A percentile compares a stretch with the other conserved stretches of the same genome.
These are phyloP conservation scores for Apteryx mantelli DNA, from an alignment of 2,113 vertebrate species.

Conservation along the genomic window DNA sequence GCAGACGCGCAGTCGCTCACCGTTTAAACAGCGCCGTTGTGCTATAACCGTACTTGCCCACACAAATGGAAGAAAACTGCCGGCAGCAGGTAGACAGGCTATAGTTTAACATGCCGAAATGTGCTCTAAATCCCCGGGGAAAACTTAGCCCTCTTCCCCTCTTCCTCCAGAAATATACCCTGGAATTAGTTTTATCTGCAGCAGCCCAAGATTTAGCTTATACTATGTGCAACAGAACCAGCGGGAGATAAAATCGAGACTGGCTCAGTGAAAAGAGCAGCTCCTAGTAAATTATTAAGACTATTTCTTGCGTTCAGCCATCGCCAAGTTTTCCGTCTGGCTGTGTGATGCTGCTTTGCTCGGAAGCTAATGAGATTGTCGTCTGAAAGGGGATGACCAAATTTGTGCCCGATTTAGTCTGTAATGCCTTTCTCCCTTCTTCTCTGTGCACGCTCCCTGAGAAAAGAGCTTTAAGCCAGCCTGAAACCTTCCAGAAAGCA, in stretches of 20 bases:
- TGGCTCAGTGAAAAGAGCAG: neutral
- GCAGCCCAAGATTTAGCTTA: neutral
- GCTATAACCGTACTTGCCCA: fast-evolving
- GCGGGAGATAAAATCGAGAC: fast-evolving
- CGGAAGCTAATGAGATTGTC: neutral
- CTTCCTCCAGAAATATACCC: neutral
- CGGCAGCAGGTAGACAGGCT: neutral
- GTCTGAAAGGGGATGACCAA: too few species aligned
- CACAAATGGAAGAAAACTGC: neutral
- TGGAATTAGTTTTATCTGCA: neutral
- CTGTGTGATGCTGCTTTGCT: neutral
- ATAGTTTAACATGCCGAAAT: fast-evolving
- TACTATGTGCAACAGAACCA: fast-evolving
- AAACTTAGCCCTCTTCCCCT: neutral
- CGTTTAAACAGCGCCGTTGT: fast-evolving
- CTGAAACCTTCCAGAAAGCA: neutral
- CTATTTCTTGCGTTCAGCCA: fast-evolving
- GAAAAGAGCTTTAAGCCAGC: neutral
- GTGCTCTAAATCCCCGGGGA: neutral
- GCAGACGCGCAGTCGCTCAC: fast-evolving
- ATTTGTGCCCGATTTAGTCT: too few species aligned
- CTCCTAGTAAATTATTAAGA: neutral
- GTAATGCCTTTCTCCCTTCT: neutral
- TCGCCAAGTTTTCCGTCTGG: neutral
- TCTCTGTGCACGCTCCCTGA: neutral